Evolutionary conservation across 2,797 vertebrate genomes (phyloP).

Genomic region (Chaenodraco wilsoni): DNA sequence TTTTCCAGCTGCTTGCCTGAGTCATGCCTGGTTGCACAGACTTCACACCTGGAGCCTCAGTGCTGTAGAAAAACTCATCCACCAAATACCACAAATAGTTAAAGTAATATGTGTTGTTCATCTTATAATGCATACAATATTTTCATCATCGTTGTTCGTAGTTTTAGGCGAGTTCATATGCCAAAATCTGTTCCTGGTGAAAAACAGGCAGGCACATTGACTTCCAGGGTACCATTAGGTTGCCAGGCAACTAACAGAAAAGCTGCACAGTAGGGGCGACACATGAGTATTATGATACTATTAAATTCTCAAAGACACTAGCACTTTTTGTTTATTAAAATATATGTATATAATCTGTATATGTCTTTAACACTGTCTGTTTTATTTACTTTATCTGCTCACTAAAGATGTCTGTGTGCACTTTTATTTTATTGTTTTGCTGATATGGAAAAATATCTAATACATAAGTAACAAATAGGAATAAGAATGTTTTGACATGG

Average conservation of each 20-base stretch:
- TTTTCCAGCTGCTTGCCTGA: background rate
- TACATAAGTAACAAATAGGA: no score
- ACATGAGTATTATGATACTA: no score
- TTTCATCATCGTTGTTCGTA: background rate
- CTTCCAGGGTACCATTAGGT: background rate
- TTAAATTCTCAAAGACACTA: no score
- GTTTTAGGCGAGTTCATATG: background rate
- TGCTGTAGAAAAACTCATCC: background rate
- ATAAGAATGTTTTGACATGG: no score
- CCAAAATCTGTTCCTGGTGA: background rate
- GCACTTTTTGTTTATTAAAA: no score
- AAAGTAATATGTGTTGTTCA: background rate
- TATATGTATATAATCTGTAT: no score
- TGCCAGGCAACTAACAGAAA: constrained; percentile 1
- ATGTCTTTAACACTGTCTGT: no score
- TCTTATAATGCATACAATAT: no score
- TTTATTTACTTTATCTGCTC: no score
- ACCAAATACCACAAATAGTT: background rate
- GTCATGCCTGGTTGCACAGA: background rate
- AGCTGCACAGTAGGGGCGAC: background rate
- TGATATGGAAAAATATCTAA: no score
- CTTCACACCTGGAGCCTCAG: background rate
- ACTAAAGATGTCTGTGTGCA: no score
- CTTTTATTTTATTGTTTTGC: no score
- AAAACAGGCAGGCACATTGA: background rate